phyloP scores from a whole-genome alignment of 2,113 vertebrate genomes.

The Peromyscus maniculatus region DNA sequence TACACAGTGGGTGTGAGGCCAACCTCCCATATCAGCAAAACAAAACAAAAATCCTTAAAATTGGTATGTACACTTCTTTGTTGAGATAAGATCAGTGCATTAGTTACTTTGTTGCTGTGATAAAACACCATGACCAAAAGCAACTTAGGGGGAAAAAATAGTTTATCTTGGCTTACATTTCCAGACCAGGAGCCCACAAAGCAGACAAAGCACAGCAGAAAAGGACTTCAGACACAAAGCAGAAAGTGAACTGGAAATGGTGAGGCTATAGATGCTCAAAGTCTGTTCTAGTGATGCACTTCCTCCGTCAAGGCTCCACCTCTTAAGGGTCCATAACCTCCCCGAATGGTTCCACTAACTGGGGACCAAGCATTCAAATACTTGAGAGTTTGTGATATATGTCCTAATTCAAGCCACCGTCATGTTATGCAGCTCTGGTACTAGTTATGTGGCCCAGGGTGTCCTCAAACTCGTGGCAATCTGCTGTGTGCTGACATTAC shows the following conservation, averaged over 20 bases:
- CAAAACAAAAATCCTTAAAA: not conserved
- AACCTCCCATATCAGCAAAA: not conserved
- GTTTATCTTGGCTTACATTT: not conserved
- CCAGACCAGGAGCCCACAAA: not conserved
- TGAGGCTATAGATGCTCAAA: too few relatives aligned
- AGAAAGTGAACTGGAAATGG: not conserved
- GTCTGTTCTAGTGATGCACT: fast-evolving
- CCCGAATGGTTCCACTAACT: not conserved
- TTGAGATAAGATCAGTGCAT: not conserved
- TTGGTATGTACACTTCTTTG: not conserved
- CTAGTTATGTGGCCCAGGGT: not conserved
- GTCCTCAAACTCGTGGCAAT: not conserved
- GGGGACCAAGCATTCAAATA: not conserved
- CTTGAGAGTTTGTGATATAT: not conserved
- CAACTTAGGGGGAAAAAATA: not conserved
- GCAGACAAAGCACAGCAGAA: too few relatives aligned
- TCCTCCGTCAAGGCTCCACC: not conserved
- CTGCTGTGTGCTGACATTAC: too few relatives aligned
- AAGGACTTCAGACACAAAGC: not conserved
- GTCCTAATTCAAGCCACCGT: not conserved
- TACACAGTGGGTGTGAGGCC: not conserved
- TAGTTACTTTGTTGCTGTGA: not conserved
- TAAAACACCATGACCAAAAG: not conserved
- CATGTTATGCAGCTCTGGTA: not conserved
- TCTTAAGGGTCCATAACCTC: not conserved